Conservation (phyloP, 2,113 vertebrate genomes). For the Paraplagusia blochii region DNA sequence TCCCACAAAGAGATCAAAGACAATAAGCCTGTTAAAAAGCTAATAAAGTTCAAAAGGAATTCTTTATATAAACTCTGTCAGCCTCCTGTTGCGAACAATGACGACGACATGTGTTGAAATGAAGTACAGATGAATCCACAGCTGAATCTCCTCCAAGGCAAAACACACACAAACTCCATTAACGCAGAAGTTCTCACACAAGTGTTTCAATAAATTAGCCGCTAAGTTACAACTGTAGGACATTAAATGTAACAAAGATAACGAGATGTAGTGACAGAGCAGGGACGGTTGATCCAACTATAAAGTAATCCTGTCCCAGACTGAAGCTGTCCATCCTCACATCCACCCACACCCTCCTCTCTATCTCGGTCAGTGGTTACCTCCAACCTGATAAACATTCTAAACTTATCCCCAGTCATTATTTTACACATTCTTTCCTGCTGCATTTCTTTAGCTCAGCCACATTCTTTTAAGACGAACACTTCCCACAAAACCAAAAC, state of each 20-base stretch:
- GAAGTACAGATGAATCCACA: conserved; percentile 19
- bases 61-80: conserved; percentile 27
- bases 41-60: conserved; percentile 44
- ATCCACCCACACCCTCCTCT: background rate
- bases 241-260: background rate
- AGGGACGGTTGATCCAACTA: too few relatives aligned
- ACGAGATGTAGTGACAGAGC: background rate
- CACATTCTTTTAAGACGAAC: background rate
- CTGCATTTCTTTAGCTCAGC: background rate
- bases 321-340: too few relatives aligned
- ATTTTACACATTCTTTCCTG: background rate
- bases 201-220: too few relatives aligned
- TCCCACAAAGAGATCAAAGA: conserved; percentile 27
- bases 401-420: too few relatives aligned
- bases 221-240: too few relatives aligned
- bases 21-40: conserved; percentile 28
- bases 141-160: conserved; percentile 5
- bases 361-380: too few relatives aligned
- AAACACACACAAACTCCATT: background rate
- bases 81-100: conserved; percentile 3
- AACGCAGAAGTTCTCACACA: background rate
- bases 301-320: too few relatives aligned
- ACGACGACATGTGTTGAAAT: conserved; percentile 31
- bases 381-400: too few relatives aligned
- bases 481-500: background rate